These are phyloP conservation scores for Parazoanthus darwini DNA, from an alignment of 92 coral and sea anemone species.

Conservation along the genomic window DNA sequence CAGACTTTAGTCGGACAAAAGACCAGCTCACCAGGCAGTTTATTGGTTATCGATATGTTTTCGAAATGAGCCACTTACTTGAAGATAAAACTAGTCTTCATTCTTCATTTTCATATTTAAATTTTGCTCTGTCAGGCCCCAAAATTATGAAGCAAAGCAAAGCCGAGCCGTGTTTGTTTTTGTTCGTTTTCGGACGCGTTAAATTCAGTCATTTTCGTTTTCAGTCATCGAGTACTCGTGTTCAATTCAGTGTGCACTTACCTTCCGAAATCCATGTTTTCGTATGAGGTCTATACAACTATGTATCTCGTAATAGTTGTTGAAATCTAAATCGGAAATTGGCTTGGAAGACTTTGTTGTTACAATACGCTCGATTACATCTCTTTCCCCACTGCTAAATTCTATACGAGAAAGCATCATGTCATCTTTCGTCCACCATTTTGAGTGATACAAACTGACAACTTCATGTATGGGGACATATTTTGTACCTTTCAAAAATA, in stretches of 20 bases:
- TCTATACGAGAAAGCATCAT: constrained; percentile 39
- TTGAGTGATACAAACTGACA: constrained; percentile 13
- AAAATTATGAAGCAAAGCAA: too few species aligned
- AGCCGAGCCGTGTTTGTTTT: too few species aligned
- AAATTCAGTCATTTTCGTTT: too few species aligned
- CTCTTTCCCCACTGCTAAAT: constrained; percentile 68
- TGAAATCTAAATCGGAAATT: constrained; percentile 34
- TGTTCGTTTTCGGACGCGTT: too few species aligned
- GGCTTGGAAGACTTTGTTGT: constrained; percentile 44
- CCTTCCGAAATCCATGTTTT: constrained; percentile 65
- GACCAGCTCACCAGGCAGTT: too few species aligned
- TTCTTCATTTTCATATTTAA: too few species aligned
- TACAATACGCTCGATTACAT: constrained; percentile 70
- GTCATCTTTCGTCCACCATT: constrained; percentile 65
- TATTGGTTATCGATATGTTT: too few species aligned
- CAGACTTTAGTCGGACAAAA: too few species aligned
- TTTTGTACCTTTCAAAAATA: not conserved
- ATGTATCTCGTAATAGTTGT: constrained; percentile 74
- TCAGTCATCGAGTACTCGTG: too few species aligned
- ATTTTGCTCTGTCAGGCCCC: too few species aligned
- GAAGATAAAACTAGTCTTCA: too few species aligned
- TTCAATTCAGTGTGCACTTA: not conserved
- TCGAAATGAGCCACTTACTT: too few species aligned
- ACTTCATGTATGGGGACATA: not conserved
- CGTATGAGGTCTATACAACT: constrained; percentile 62